A percentile compares a stretch with the other conserved stretches of the same genome.
Evolutionary conservation across 2,113 vertebrate genomes (phyloP).

Genomic region (Nanorana parkeri): DNA sequence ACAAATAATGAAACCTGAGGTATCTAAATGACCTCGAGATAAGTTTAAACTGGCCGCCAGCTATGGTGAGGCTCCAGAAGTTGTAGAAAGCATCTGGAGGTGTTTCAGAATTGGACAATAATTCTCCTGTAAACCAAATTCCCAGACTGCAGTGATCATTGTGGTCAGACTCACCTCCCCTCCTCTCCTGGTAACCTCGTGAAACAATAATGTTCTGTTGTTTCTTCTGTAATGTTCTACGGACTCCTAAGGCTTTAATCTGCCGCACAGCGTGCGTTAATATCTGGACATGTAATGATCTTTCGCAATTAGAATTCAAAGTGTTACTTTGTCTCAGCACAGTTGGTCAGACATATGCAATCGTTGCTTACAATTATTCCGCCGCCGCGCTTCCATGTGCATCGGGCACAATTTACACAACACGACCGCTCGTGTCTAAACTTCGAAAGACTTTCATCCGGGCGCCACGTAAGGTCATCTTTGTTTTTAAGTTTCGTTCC

Average conservation of each 20-base stretch:
- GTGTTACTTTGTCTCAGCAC: constrained; percentile 29
- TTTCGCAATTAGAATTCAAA: constrained; percentile 36
- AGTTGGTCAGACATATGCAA: constrained; percentile 22
- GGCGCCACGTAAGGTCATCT: no score
- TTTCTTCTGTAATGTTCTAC: constrained; percentile 24
- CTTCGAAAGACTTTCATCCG: no score
- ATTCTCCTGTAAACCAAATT: not conserved
- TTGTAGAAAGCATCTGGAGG: no score
- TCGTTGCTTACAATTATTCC: constrained; percentile 33
- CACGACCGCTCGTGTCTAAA: no score
- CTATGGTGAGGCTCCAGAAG: no score
- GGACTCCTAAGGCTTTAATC: constrained; percentile 47
- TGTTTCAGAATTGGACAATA: not conserved
- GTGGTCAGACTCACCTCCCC: not conserved
- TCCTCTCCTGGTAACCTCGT: not conserved
- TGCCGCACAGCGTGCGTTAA: constrained; percentile 30
- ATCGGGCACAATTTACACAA: no score
- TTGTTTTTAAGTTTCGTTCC: no score
- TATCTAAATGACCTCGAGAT: no score
- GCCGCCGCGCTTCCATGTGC: no score
- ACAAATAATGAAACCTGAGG: no score
- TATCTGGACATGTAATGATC: constrained; percentile 49
- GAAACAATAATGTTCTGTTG: constrained; percentile 38
- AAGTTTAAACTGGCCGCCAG: no score
- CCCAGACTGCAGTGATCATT: not conserved